Conservation (phyloP, 2,797 vertebrate species). For the Bradypodion ventrale region DNA sequence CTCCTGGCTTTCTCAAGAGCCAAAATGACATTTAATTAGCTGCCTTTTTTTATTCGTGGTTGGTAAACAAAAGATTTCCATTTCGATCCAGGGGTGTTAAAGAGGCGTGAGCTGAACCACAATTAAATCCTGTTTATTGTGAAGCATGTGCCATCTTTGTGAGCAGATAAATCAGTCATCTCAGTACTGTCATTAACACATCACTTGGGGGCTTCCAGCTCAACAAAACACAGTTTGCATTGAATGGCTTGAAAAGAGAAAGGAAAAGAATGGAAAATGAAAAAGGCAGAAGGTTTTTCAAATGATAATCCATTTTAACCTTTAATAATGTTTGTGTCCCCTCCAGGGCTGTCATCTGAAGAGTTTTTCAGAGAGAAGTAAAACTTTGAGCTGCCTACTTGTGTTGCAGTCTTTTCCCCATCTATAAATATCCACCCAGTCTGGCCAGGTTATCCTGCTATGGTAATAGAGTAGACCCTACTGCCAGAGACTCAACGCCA, state of each 20-base stretch:
- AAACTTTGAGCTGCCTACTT: too few species aligned
- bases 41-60: not conserved
- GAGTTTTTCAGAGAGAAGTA: not conserved
- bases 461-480: too few species aligned
- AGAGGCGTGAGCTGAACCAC: not conserved
- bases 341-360: not conserved
- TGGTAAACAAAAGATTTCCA: conserved; percentile 11
- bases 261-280: not conserved
- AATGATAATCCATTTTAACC: conserved; percentile 3
- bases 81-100: not conserved
- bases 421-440: too few species aligned
- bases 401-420: too few species aligned
- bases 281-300: not conserved
- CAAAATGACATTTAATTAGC: conserved; percentile 36
- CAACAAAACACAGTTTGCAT: not conserved
- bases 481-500: too few species aligned
- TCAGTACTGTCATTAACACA: conserved; percentile 3
- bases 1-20: not conserved
- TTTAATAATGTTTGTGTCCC: conserved; percentile 5
- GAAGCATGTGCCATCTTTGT: conserved; percentile 4
- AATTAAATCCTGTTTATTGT: conserved; percentile 18
- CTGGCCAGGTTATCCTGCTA: too few species aligned
- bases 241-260: not conserved
- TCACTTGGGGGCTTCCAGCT: not conserved
- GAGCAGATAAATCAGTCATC: not conserved